Conservation (phyloP, 2,113 vertebrate species). For the Sylvicapra grimmia region DNA sequence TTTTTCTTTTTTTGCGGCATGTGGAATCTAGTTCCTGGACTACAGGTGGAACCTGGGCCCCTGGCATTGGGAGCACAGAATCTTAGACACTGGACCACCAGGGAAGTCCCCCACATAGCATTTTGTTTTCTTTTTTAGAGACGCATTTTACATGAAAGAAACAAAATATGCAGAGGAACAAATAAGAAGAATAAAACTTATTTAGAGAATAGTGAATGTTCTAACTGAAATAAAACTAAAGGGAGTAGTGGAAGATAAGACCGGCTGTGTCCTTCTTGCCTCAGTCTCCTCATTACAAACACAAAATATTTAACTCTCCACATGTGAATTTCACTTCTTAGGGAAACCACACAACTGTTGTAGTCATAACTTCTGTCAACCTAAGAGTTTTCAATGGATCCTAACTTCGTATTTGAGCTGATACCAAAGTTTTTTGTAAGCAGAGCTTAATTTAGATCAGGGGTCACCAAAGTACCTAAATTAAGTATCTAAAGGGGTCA, state of each 20-base stretch:
- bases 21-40: not conserved
- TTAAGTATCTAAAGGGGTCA: not conserved
- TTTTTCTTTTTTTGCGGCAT: not conserved
- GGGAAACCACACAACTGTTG: not conserved
- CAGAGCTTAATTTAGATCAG: not conserved
- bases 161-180: conserved; percentile 15
- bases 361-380: not conserved
- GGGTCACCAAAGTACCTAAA: not conserved
- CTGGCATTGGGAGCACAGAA: not conserved
- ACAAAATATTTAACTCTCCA: not conserved
- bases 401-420: not conserved
- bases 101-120: not conserved
- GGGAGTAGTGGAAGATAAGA: not conserved
- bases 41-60: not conserved
- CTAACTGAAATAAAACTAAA: not conserved
- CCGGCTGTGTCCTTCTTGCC: not conserved
- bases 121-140: conserved; percentile 21
- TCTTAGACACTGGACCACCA: not conserved
- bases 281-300: not conserved
- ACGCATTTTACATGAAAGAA: conserved; percentile 20
- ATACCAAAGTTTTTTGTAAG: conserved; percentile 5
- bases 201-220: conserved; percentile 1
- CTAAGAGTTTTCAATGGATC: not conserved
- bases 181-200: not conserved
- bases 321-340: not conserved